Percentiles rank a stretch among this genome's conserved stretches.
phyloP scores from a whole-genome alignment of 2,888 invertebrate species.

The Teinopalpus imperialis region DNA sequence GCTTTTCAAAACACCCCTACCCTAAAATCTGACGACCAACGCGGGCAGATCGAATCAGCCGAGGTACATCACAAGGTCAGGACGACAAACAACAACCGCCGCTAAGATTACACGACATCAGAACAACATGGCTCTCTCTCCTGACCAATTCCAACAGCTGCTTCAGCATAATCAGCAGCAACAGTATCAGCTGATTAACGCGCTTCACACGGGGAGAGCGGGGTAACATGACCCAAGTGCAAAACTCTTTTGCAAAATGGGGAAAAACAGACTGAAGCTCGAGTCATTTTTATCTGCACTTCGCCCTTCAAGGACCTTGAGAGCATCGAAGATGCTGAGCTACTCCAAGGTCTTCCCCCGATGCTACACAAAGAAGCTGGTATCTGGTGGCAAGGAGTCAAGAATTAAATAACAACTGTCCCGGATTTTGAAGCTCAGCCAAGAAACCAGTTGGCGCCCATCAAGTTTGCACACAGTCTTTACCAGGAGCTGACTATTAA shows the following conservation, averaged over 20 bases:
- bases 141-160: conserved; percentile 4
- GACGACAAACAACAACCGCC: too few species aligned
- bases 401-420: conserved; percentile 1
- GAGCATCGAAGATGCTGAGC: conserved; percentile 9
- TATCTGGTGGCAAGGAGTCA: conserved; percentile 21
- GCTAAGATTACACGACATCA: neutral
- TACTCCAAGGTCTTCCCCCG: conserved; percentile 7
- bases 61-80: too few species aligned
- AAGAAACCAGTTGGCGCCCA: conserved; percentile 17
- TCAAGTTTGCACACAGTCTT: conserved; percentile 8
- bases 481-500: conserved; percentile 11
- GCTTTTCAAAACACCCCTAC: too few species aligned
- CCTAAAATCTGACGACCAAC: too few species aligned
- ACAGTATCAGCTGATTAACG: conserved; percentile 1
- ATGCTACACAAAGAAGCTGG: conserved; percentile 21
- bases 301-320: conserved; percentile 3
- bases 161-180: neutral
- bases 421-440: conserved; percentile 8
- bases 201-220: neutral
- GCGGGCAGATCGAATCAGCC: too few species aligned
- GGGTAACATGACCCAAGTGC: conserved; percentile 4
- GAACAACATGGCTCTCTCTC: conserved; percentile 3
- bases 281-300: neutral
- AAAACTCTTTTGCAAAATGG: neutral
- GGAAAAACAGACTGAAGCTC: too few species aligned